Evolutionary conservation across 2,797 vertebrate genomes (phyloP), one percentile per base, ranked within the genome.

Genomic region (Chiroxiphia lanceolata): DNA sequence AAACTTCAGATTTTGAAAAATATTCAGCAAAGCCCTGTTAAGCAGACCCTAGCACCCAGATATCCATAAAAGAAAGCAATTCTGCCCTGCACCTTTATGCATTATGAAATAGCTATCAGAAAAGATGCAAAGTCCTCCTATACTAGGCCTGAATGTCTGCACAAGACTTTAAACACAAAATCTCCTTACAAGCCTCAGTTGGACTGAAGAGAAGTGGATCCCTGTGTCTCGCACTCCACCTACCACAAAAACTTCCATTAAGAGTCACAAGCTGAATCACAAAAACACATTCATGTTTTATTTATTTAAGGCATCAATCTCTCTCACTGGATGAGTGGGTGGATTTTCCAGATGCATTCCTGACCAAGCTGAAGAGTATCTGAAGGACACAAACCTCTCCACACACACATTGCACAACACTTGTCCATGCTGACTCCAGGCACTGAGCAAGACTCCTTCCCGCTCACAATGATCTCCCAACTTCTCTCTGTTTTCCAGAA

Each of bases 301-400:
- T 68, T 95, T 94, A 82, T 53, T 81, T 74, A 76, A 82, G 83
- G 83, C 94, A 94, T 68, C 19, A 3, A 15, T 83, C 26, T 69
- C 63, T 69, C 56, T 31, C 33, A 50, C 69, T 82, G 71, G 48
- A 42, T 68, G 81, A 33, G 69, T 57, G 64, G 53, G 72, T 57
- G 53, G 45, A 77, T 94, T 83, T 90, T 93, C 80, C 75, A 87
- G 90, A 81, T 67, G 57, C 70, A 87, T 87, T 93, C 65, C 92
- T 91, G 85, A 91, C 64, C 0, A 1, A 89, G 74, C 80, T 40
- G 47, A 94, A 48, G 47, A 80, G 25, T 47, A 38, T 91, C 40
- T 69, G 74, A 67, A 80, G 64, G 61, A 92, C 54, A 74, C 23
- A 57, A 86, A 83, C 26, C 47, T 83, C 85, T 68, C 50, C 81